Evolutionary conservation across 1,140 invertebrate genomes (phyloP).

Genomic region (Neelides sp.): DNA sequence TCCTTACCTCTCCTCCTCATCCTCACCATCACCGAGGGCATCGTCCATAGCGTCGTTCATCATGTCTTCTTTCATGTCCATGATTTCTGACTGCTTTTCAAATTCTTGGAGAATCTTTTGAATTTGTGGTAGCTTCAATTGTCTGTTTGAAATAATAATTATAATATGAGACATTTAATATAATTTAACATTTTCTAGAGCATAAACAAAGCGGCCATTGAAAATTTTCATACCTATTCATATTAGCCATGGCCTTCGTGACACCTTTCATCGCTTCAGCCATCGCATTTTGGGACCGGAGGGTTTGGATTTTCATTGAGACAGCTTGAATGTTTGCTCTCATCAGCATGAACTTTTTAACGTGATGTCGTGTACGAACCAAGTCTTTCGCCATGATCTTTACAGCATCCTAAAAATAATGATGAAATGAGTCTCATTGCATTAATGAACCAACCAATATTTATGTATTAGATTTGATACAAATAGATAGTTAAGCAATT

Average conservation of each 20-base stretch:
- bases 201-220: neutral
- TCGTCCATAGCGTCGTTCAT: slow-evolving; percentile 99
- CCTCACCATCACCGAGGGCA: slow-evolving; percentile 94
- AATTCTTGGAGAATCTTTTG: slow-evolving; percentile 98
- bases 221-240: slow-evolving; percentile 74
- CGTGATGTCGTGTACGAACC: slow-evolving; percentile 85
- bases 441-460: too few species aligned
- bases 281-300: slow-evolving; percentile 98
- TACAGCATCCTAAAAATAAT: slow-evolving; percentile 73
- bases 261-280: slow-evolving; percentile 99
- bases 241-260: slow-evolving; percentile 93
- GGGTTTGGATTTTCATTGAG: slow-evolving; percentile 93
- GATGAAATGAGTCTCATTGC: neutral
- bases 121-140: slow-evolving; percentile 96
- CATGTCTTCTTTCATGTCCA: slow-evolving; percentile 99
- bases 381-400: slow-evolving; percentile 99
- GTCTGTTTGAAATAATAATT: slow-evolving; percentile 41
- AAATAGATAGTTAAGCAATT: too few species aligned
- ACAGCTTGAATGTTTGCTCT: slow-evolving; percentile 99
- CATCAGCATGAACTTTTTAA: slow-evolving; percentile 99
- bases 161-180: neutral
- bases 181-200: neutral
- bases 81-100: slow-evolving; percentile 98
- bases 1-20: slow-evolving; percentile 91
- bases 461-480: too few species aligned